phyloP scores from a whole-genome alignment of 2,113 vertebrate species.

The Pheucticus melanocephalus region DNA sequence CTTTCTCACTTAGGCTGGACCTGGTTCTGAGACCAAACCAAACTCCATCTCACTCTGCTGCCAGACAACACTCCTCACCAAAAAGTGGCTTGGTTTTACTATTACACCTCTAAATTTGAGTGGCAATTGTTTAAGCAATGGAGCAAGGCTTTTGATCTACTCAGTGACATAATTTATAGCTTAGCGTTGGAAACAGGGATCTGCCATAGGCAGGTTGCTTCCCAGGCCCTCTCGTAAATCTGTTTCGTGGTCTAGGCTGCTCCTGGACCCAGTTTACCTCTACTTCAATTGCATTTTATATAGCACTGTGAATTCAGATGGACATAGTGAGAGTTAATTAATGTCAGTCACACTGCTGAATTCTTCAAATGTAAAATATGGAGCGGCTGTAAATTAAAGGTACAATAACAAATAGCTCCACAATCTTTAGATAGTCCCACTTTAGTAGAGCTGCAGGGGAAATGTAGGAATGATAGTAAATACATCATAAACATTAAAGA shows the following conservation, averaged over 20 bases:
- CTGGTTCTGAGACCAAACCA: background rate
- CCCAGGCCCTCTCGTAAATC: background rate
- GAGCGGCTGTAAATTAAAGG: background rate
- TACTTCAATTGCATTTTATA: background rate
- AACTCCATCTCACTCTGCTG: background rate
- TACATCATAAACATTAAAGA: conserved; percentile 57
- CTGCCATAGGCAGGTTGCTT: background rate
- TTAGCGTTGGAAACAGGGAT: background rate
- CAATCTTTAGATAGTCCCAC: background rate
- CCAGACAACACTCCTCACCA: background rate
- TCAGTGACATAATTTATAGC: background rate
- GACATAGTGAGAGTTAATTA: background rate
- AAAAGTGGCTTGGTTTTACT: background rate
- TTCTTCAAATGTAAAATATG: background rate
- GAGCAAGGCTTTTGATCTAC: background rate
- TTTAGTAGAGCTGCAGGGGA: background rate
- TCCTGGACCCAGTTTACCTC: background rate
- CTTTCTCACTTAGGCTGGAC: background rate
- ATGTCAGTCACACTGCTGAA: background rate
- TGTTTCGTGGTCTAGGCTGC: background rate
- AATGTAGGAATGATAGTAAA: conserved; percentile 56
- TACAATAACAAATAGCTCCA: background rate
- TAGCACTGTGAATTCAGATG: background rate
- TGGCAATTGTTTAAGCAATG: background rate
- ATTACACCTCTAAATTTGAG: background rate